Evolutionary conservation across 2,113 vertebrate genomes (phyloP).

Genomic region (Acrocephalus kingi): DNA sequence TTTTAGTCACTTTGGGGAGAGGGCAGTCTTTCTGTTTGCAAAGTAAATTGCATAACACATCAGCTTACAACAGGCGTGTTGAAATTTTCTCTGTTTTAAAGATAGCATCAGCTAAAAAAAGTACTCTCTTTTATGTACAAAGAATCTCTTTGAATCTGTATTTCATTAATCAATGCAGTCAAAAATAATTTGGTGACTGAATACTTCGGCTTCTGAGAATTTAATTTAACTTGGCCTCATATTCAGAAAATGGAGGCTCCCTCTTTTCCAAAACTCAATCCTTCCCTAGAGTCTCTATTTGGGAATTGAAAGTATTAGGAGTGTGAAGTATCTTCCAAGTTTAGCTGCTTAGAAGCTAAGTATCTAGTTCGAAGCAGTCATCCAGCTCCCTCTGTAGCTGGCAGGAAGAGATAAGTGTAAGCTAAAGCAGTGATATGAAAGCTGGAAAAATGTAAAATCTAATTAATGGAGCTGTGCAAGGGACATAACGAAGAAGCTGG

Average conservation of each 20-base stretch:
- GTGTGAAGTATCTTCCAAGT: not conserved
- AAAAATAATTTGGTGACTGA: not conserved
- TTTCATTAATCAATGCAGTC: conserved; percentile 7
- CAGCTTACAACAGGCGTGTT: not conserved
- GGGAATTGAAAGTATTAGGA: not conserved
- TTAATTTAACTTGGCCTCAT: not conserved
- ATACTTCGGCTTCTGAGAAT: not conserved
- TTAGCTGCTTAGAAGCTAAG: conserved; percentile 14
- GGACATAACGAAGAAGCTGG: not conserved
- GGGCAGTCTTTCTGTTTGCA: not conserved
- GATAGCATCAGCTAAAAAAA: not conserved
- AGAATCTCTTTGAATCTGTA: not conserved
- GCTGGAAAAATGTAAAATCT: not conserved
- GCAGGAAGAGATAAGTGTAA: conserved; percentile 17
- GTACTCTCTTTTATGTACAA: not conserved
- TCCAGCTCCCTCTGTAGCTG: conserved; percentile 49
- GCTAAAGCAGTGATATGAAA: conserved; percentile 10
- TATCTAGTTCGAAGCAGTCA: not conserved
- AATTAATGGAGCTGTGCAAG: conserved; percentile 15
- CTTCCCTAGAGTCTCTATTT: not conserved
- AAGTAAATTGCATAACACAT: not conserved
- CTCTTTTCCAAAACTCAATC: not conserved
- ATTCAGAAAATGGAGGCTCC: not conserved
- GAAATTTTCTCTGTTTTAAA: not conserved
- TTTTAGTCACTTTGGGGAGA: not conserved